Base-by-base conservation (phyloP, 1,140 invertebrate species). In the Drosophila paulistorum region DNA sequence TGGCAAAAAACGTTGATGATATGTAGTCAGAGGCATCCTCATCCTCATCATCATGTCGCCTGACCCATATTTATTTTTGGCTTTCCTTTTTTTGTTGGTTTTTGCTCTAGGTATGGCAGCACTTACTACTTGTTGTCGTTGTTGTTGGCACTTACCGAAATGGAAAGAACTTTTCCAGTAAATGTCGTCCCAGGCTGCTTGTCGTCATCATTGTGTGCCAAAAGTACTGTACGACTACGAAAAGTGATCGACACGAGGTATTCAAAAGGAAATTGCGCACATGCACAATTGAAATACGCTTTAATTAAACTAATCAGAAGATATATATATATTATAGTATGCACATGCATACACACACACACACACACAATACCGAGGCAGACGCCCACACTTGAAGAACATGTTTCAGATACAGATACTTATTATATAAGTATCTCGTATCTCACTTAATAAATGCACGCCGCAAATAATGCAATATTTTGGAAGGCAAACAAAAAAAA, bases 1-100 rank as follows among this genome's bases (percentile, higher is more conserved):
- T 41, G 30, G 48, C 17, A 30, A 23, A 59, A 68, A 54, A 66
- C 41, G 67, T 67, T 81, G 77, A 81, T 71, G 68, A 71, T 51
- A 51, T 51, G 10, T 51, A 23, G 45, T 14, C 14, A 51, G 45
- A 51, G 45, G 45, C 45, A 51, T 51, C 9, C 45, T 7, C 30
- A 30, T 30, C 30, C 0, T 30, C 10, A 51, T 17, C 45, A 20
- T 48, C 14, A 20, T 65, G 82, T 74, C 57, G 79, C 42, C 67
- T 89, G 83, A 89, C 83, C 83, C 77, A 87, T 83, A 87, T 87
- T 87, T 87, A 89, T 89, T 87, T 86, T 87, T 87, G 84, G 84
- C 79, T 74, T 62, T 70, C 68, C 64, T 60, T 69, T 68, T 63
- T 69, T 69, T 65, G 17, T 51, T 23, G 23, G 23, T 23, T 42